Evolutionary conservation across 2,888 invertebrate species (phyloP).

Genomic region (Drosophila tripunctata): DNA sequence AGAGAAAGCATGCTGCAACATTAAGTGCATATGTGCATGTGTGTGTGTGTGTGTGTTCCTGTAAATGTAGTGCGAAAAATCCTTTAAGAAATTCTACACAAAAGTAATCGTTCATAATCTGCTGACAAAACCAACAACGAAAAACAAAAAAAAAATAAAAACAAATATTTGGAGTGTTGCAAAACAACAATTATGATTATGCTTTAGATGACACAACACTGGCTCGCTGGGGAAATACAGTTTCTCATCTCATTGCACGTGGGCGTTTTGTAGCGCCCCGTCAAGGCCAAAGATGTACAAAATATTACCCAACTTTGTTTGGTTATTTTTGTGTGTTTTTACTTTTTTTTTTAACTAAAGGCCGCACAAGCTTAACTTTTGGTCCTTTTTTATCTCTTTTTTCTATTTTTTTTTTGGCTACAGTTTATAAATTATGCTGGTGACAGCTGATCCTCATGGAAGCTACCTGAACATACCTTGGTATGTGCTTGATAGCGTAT

Average conservation of each 20-base stretch:
- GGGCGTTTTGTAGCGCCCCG: conserved; percentile 18
- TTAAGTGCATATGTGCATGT: conserved; percentile 43
- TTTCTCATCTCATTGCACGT: conserved; percentile 30
- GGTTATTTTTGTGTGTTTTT: conserved; percentile 39
- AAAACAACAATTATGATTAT: conserved; percentile 14
- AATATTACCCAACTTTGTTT: conserved; percentile 52
- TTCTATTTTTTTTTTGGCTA: background rate
- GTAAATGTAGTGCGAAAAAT: conserved; percentile 42
- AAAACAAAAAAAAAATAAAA: background rate
- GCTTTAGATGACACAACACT: conserved; percentile 9
- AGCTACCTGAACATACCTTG: background rate
- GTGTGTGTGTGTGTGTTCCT: conserved; percentile 20
- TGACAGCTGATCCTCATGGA: conserved; percentile 7
- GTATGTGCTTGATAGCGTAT: conserved; percentile 1
- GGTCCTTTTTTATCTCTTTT: conserved; percentile 20
- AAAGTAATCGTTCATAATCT: conserved; percentile 3
- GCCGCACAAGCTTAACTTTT: conserved; percentile 35
- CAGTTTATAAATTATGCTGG: background rate
- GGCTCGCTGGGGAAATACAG: background rate
- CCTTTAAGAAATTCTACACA: background rate
- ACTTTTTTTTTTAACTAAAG: conserved; percentile 32
- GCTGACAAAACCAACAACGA: background rate
- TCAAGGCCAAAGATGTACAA: conserved; percentile 33
- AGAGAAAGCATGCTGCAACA: background rate
- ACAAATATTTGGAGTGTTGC: too few relatives aligned